Conservation (phyloP, 1,140 invertebrate genomes). For the Sminthurinus signatus region DNA sequence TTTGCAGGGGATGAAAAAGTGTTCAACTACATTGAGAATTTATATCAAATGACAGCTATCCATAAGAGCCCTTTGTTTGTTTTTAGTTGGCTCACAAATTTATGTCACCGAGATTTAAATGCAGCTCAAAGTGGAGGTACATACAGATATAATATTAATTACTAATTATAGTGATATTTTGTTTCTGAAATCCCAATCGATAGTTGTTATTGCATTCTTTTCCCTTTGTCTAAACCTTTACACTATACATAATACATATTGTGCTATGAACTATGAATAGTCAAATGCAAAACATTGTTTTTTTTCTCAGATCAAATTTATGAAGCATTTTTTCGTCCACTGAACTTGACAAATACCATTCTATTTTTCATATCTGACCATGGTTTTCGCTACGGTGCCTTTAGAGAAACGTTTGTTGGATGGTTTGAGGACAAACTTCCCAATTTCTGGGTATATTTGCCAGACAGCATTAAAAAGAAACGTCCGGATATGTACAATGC, state of each 20-base stretch:
- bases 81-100: constrained; percentile 20
- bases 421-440: constrained; percentile 22
- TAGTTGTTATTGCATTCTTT: too few relatives aligned
- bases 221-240: too few relatives aligned
- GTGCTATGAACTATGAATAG: constrained; percentile 8
- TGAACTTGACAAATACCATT: constrained; percentile 46
- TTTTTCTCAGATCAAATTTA: neutral
- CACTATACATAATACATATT: too few relatives aligned
- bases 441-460: constrained; percentile 6
- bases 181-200: too few relatives aligned
- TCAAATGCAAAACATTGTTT: too few relatives aligned
- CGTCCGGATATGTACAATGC: neutral
- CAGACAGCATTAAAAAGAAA: neutral
- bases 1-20: constrained; percentile 11
- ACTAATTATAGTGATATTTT: too few relatives aligned
- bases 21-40: constrained; percentile 17
- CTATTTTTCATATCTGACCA: constrained; percentile 55
- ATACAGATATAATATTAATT: too few relatives aligned
- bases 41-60: neutral
- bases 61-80: constrained; percentile 16
- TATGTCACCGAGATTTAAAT: constrained; percentile 23
- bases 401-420: constrained; percentile 36
- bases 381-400: constrained; percentile 47
- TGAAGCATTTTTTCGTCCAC: neutral
- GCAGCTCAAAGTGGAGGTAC: constrained; percentile 2